These are phyloP conservation scores for Notocelia uddmanniana DNA, from an alignment of 2,888 invertebrate species.

Conservation along the genomic window DNA sequence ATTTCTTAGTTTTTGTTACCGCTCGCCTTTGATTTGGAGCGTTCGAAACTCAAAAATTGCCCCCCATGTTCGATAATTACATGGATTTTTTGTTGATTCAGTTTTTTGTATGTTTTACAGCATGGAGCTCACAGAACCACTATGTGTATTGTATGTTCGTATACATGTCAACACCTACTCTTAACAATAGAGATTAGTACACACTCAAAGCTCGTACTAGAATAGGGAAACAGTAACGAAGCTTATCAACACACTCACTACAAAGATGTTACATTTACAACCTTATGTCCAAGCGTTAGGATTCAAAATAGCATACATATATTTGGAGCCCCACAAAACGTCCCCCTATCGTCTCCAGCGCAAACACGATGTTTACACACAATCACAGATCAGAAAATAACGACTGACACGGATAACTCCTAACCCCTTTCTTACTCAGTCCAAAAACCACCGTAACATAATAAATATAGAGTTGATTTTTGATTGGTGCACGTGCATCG, in stretches of 20 bases:
- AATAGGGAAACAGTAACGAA: slow-evolving; percentile 9
- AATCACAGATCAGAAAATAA: slow-evolving; percentile 45
- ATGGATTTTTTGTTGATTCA: too few relatives aligned
- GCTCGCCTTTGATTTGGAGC: too few relatives aligned
- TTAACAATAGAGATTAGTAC: not conserved
- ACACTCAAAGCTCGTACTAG: not conserved
- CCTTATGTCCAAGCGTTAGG: too few relatives aligned
- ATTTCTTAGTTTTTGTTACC: too few relatives aligned
- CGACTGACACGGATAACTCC: slow-evolving; percentile 29
- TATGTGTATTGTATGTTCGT: too few relatives aligned
- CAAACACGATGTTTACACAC: slow-evolving; percentile 40
- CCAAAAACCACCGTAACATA: not conserved
- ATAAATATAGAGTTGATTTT: not conserved
- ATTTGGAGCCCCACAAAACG: not conserved
- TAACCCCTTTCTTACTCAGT: not conserved
- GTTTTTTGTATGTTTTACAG: too few relatives aligned
- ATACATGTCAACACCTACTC: too few relatives aligned
- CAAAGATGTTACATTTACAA: not conserved
- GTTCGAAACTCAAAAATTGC: too few relatives aligned
- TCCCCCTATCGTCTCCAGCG: slow-evolving; percentile 2
- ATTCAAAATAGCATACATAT: not conserved
- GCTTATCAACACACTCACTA: not conserved
- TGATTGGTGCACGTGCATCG: not conserved
- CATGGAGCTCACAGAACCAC: too few relatives aligned
- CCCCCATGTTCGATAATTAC: too few relatives aligned